These are phyloP conservation scores for Athetis lepigone DNA, from an alignment of 2,888 invertebrate genomes.

Conservation along the genomic window DNA sequence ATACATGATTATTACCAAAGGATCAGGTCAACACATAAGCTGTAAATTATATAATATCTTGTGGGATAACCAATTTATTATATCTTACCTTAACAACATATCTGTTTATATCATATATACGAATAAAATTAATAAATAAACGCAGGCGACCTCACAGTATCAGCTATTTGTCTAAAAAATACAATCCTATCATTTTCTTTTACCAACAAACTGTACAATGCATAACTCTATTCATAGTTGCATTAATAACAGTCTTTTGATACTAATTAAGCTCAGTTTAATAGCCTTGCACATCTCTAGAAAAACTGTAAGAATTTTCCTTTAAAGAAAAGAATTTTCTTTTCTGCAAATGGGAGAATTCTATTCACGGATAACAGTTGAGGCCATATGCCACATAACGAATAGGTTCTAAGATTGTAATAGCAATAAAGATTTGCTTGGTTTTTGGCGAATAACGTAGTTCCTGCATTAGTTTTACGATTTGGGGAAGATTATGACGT, in stretches of 20 bases:
- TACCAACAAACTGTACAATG: too few relatives aligned
- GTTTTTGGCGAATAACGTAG: constrained; percentile 11
- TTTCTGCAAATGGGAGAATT: constrained; percentile 2
- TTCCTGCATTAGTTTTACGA: constrained; percentile 21
- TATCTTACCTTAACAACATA: too few relatives aligned
- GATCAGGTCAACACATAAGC: too few relatives aligned
- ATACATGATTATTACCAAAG: too few relatives aligned
- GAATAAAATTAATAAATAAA: too few relatives aligned
- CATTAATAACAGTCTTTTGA: constrained; percentile 9
- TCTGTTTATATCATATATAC: too few relatives aligned
- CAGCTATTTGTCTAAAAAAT: too few relatives aligned
- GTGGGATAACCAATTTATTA: too few relatives aligned
- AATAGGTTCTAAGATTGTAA: constrained; percentile 35
- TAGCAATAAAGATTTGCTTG: constrained; percentile 41
- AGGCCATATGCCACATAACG: constrained; percentile 41
- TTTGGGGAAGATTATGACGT: constrained; percentile 12
- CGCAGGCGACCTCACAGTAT: too few relatives aligned
- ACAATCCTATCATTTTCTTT: too few relatives aligned
- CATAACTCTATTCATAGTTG: constrained; percentile 11
- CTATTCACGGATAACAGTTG: constrained; percentile 26
- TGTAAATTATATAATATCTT: too few relatives aligned
- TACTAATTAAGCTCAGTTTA: constrained; percentile 12
- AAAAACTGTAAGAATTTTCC: background rate
- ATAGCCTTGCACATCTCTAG: background rate
- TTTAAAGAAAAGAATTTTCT: constrained; percentile 1